Evolutionary conservation across 2,888 invertebrate species (phyloP).

Genomic region (Carabus problematicus): DNA sequence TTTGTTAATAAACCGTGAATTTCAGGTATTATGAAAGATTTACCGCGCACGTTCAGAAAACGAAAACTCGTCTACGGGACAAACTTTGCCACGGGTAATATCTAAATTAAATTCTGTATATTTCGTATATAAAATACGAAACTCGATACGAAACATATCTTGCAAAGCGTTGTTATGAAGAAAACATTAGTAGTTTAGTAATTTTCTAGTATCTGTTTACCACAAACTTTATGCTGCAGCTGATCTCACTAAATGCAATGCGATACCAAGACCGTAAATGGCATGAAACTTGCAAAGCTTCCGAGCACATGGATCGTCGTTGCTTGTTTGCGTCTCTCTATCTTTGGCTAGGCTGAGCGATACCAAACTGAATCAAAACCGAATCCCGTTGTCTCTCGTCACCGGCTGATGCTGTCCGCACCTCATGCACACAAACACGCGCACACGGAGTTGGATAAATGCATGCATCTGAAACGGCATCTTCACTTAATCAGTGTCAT

Average conservation of each 20-base stretch:
- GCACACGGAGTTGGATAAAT: conserved; percentile 8
- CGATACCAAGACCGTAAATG: conserved; percentile 36
- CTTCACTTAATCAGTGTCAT: conserved; percentile 39
- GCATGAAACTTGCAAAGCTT: conserved; percentile 39
- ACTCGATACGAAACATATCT: neutral
- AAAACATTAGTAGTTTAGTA: too few relatives aligned
- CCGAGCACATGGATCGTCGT: conserved; percentile 23
- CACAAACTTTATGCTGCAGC: conserved; percentile 26
- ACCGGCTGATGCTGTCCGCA: conserved; percentile 18
- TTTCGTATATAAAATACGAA: conserved; percentile 20
- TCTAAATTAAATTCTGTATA: conserved; percentile 39
- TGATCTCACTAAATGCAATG: conserved; percentile 37
- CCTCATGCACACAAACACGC: conserved; percentile 3
- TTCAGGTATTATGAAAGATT: conserved; percentile 37
- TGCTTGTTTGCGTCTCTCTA: conserved; percentile 16
- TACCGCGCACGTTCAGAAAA: conserved; percentile 11
- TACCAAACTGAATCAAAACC: conserved; percentile 37
- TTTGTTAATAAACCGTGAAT: conserved; percentile 37
- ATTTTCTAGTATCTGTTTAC: conserved; percentile 10
- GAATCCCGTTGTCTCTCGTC: conserved; percentile 27
- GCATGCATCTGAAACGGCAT: conserved; percentile 7
- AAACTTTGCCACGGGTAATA: conserved; percentile 28
- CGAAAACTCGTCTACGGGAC: conserved; percentile 17
- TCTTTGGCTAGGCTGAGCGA: conserved; percentile 3
- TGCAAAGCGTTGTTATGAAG: conserved; percentile 10